Evolutionary conservation across 2,797 vertebrate genomes (phyloP).

Genomic region (Phoeniculus purpureus): DNA sequence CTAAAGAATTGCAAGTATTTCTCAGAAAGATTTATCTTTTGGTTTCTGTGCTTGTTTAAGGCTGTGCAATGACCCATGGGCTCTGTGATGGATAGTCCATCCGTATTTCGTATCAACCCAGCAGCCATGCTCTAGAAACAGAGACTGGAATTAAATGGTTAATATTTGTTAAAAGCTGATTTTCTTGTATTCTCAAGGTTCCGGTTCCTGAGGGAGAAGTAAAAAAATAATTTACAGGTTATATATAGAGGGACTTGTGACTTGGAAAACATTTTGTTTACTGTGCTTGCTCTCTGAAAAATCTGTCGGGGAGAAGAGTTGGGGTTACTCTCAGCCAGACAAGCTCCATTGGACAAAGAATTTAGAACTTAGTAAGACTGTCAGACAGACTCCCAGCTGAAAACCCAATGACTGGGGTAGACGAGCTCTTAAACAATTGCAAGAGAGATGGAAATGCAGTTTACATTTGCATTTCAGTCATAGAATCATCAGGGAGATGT

Average conservation of each 20-base stretch:
- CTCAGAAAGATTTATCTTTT: slow-evolving; percentile 72
- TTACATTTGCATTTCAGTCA: neutral
- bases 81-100: slow-evolving; percentile 42
- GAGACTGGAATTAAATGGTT: slow-evolving; percentile 62
- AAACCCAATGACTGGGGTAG: slow-evolving; percentile 20
- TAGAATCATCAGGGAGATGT: too few relatives aligned
- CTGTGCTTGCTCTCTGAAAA: slow-evolving; percentile 41
- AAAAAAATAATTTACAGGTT: slow-evolving; percentile 14
- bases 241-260: neutral
- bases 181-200: slow-evolving; percentile 28
- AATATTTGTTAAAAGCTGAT: slow-evolving; percentile 65
- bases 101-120: slow-evolving; percentile 24
- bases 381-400: neutral
- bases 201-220: neutral
- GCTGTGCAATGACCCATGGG: slow-evolving; percentile 59
- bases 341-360: neutral
- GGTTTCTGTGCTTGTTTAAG: slow-evolving; percentile 54
- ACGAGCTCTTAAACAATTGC: slow-evolving; percentile 31
- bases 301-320: neutral
- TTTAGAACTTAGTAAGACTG: neutral
- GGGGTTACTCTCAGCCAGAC: neutral
- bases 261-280: slow-evolving; percentile 43
- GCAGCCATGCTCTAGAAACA: slow-evolving; percentile 41
- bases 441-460: neutral
- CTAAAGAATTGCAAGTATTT: slow-evolving; percentile 68